Percentiles rank a stretch among this genome's conserved stretches.
These are phyloP conservation scores for Progne subis DNA, from an alignment of 2,113 vertebrate species.

Conservation along the genomic window DNA sequence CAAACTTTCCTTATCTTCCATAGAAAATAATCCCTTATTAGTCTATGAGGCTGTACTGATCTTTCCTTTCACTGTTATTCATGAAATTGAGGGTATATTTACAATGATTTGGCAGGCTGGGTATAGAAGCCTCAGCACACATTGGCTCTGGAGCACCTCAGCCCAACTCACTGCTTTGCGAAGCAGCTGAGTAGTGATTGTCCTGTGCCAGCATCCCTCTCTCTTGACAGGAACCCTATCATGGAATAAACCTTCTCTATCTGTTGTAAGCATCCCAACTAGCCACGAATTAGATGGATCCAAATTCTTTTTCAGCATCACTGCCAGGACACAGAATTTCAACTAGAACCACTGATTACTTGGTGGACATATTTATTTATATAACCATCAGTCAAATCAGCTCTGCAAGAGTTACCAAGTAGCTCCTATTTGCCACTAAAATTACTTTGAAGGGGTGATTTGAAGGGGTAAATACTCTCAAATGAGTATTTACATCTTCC, in stretches of 20 bases:
- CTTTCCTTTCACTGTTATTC: background rate
- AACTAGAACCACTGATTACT: background rate
- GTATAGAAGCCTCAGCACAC: background rate
- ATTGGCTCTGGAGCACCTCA: background rate
- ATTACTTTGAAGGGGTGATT: background rate
- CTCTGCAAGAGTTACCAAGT: background rate
- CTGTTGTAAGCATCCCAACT: background rate
- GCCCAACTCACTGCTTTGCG: too few species aligned
- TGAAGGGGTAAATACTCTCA: too few species aligned
- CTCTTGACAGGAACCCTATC: background rate
- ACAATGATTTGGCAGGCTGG: background rate
- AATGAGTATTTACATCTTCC: background rate
- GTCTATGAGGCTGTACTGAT: background rate
- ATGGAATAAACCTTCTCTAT: background rate
- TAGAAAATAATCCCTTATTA: background rate
- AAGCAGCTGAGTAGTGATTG: background rate
- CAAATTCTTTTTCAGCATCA: background rate
- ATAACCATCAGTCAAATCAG: background rate
- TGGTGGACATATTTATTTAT: background rate
- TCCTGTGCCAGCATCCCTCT: accelerated
- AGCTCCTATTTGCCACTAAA: background rate
- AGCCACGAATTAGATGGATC: background rate
- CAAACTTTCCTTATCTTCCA: background rate
- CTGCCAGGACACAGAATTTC: background rate
- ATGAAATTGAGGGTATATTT: background rate